These are phyloP conservation scores for Chinchilla lanigera DNA, from an alignment of 2,113 vertebrate species.

Conservation along the genomic window DNA sequence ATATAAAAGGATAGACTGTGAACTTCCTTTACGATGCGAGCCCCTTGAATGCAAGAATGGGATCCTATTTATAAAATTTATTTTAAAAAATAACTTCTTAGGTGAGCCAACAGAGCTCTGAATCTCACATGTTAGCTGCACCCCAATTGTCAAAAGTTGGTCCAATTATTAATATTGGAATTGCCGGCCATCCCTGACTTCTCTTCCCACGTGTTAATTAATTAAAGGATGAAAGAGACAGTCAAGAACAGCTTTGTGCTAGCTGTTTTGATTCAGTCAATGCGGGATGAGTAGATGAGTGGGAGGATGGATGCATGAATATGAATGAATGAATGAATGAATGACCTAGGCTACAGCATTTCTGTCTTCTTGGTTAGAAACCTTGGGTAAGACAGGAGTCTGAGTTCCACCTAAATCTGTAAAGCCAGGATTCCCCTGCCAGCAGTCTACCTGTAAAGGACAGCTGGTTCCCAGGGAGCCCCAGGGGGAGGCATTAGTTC, in stretches of 20 bases:
- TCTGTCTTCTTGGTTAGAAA: background rate
- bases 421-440: background rate
- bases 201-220: background rate
- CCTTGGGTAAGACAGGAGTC: background rate
- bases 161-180: background rate
- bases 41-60: background rate
- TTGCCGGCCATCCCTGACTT: background rate
- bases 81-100: background rate
- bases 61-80: background rate
- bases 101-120: background rate
- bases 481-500: background rate
- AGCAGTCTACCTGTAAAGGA: background rate
- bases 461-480: background rate
- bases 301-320: background rate
- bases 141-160: background rate
- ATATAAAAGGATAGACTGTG: background rate
- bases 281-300: background rate
- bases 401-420: background rate
- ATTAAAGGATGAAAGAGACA: background rate
- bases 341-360: background rate
- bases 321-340: background rate
- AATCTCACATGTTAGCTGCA: background rate
- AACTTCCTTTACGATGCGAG: background rate
- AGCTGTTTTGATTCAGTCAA: background rate
- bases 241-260: background rate